These are phyloP conservation scores for Saccopteryx bilineata DNA, from an alignment of 2,113 vertebrate species.

Conservation along the genomic window DNA sequence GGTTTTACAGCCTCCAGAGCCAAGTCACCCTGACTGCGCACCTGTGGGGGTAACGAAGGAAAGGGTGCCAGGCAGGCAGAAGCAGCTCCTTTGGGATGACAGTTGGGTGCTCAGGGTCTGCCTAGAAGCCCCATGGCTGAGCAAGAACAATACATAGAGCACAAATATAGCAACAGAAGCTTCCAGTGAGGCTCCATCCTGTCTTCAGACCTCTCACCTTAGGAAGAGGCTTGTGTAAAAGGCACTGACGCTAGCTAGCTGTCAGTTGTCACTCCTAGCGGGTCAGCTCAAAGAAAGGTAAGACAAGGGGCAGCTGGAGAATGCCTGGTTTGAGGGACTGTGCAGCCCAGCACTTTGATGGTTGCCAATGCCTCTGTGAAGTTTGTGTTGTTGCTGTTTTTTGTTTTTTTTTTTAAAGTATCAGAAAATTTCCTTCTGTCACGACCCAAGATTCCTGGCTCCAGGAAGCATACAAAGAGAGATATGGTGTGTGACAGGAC, in stretches of 20 bases:
- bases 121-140: not conserved
- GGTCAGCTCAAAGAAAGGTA: not conserved
- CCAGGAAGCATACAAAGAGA: constrained; percentile 38
- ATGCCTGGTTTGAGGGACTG: not conserved
- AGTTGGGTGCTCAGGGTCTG: not conserved
- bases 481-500: not conserved
- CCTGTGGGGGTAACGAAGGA: constrained; percentile 68
- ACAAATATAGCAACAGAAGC: not conserved
- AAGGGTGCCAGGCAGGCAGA: constrained; percentile 48
- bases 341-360: not conserved
- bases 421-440: not conserved
- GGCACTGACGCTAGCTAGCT: not conserved
- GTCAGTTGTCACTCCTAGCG: not conserved
- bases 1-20: not conserved
- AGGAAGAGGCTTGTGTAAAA: not conserved
- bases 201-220: not conserved
- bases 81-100: not conserved
- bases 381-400: not conserved
- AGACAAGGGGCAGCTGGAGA: not conserved
- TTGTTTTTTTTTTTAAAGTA: not conserved
- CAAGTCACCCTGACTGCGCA: not conserved
- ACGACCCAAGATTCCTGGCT: not conserved
- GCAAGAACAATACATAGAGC: not conserved
- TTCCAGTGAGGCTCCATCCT: not conserved
- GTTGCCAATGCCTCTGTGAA: no score